Evolutionary conservation across 64 coral and sea anemone genomes (phyloP).

Genomic region (Pachyseris speciosa): DNA sequence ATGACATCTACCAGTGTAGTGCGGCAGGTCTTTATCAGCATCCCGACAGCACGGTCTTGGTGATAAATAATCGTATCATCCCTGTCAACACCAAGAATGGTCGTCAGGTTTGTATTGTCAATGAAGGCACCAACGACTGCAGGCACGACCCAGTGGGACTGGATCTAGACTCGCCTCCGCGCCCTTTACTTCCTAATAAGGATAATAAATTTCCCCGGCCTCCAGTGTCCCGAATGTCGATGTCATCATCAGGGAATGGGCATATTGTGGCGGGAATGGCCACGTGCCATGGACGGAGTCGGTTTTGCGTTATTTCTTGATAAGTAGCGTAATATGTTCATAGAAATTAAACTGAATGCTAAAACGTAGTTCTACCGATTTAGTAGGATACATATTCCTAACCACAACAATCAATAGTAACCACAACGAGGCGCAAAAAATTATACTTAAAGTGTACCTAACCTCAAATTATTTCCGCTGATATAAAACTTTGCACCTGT

Average conservation of each 20-base stretch:
- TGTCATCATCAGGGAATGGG: slow-evolving; percentile 27
- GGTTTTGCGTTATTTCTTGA: slow-evolving; percentile 86
- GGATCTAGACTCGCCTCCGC: slow-evolving; percentile 53
- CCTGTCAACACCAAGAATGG: slow-evolving; percentile 41
- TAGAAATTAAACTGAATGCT: neutral
- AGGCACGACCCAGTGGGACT: slow-evolving; percentile 57
- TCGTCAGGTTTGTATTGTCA: slow-evolving; percentile 56
- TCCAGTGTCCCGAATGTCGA: slow-evolving; percentile 1
- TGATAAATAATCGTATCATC: slow-evolving; percentile 76
- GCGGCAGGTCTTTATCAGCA: slow-evolving; percentile 53
- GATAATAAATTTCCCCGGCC: slow-evolving; percentile 47
- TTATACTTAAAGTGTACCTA: no score
- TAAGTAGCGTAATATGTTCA: neutral
- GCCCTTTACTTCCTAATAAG: slow-evolving; percentile 50
- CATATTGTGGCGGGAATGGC: slow-evolving; percentile 73
- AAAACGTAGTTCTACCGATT: no score
- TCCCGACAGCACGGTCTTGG: slow-evolving; percentile 81
- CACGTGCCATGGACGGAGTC: slow-evolving; percentile 73
- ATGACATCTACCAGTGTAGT: slow-evolving; percentile 76
- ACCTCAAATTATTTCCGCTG: no score
- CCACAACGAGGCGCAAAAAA: no score
- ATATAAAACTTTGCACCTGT: no score
- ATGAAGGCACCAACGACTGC: slow-evolving; percentile 46
- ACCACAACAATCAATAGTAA: no score
- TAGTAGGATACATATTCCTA: no score